A percentile compares a stretch with the other conserved stretches of the same genome.
These are phyloP conservation scores for Cirrhinus molitorella DNA, from an alignment of 2,797 vertebrate genomes.

Conservation along the genomic window DNA sequence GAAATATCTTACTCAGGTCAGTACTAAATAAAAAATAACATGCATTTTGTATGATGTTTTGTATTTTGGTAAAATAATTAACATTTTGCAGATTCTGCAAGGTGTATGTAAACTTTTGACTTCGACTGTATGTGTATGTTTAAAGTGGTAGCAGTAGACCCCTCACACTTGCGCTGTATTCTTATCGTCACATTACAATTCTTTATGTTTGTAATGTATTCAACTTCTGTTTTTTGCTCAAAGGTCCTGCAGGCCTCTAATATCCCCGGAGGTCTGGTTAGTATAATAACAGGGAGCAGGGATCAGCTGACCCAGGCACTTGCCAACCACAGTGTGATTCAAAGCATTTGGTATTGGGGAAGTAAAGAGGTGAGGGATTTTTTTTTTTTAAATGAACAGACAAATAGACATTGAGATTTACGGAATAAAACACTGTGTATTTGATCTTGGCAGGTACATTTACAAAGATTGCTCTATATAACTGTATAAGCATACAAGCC, in stretches of 20 bases:
- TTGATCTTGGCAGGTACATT: not conserved
- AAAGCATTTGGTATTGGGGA: slow-evolving; percentile 92
- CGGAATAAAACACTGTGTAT: slow-evolving; percentile 23
- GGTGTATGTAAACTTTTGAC: too few species aligned
- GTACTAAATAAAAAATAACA: too few species aligned
- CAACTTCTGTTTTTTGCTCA: not conserved
- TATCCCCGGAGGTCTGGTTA: slow-evolving; percentile 87
- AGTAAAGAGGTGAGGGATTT: slow-evolving; percentile 79
- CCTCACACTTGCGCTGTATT: not conserved
- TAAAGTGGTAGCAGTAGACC: not conserved
- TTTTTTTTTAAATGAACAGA: not conserved
- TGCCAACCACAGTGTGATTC: slow-evolving; percentile 88
- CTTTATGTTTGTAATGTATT: not conserved
- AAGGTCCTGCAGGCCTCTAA: slow-evolving; percentile 85
- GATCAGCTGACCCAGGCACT: slow-evolving; percentile 85
- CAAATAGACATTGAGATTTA: not conserved
- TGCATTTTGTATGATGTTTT: too few species aligned
- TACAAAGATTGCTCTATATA: not conserved
- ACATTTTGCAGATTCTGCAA: too few species aligned
- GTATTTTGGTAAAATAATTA: too few species aligned
- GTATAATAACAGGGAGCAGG: slow-evolving; percentile 81
- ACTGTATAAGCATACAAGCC: not conserved
- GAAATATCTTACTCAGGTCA: too few species aligned
- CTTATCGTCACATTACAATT: not conserved
- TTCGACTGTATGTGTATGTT: not conserved